phyloP scores from a whole-genome alignment of 64 coral and sea anemone species.

The Montipora sp. region DNA sequence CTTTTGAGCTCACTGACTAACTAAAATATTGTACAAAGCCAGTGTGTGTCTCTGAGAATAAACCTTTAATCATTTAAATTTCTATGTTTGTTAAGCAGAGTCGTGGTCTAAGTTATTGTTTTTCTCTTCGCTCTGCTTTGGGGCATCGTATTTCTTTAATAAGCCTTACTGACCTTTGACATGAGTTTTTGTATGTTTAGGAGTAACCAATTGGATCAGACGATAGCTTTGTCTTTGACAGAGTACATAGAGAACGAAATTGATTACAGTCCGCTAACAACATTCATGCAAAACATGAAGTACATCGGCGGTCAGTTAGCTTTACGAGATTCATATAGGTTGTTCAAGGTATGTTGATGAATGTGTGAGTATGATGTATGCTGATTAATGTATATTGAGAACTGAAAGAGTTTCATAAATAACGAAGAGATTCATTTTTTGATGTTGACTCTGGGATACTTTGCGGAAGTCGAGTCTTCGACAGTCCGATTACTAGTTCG shows the following conservation, averaged over 20 bases:
- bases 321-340: neutral
- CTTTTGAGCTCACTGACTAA: neutral
- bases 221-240: conserved; percentile 62
- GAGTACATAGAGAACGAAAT: conserved; percentile 58
- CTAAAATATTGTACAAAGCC: neutral
- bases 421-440: too few relatives aligned
- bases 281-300: conserved; percentile 52
- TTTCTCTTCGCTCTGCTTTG: too few relatives aligned
- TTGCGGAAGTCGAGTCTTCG: too few relatives aligned
- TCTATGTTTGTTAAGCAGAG: too few relatives aligned
- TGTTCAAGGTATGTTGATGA: conserved; percentile 48
- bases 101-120: too few relatives aligned
- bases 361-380: too few relatives aligned
- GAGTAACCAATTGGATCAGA: conserved; percentile 62
- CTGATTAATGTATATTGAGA: too few relatives aligned
- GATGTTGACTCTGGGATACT: too few relatives aligned
- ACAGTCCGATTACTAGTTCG: too few relatives aligned
- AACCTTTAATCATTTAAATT: too few relatives aligned
- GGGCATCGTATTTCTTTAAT: too few relatives aligned
- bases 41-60: neutral
- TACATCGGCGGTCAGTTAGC: conserved; percentile 62
- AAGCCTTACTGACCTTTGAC: neutral
- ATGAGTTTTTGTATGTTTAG: conserved; percentile 15
- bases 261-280: conserved; percentile 57
- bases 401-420: too few relatives aligned